These are phyloP conservation scores for Lytechinus pictus DNA, from an alignment of 35 echinoderm and acorn worm genomes.

Conservation along the genomic window DNA sequence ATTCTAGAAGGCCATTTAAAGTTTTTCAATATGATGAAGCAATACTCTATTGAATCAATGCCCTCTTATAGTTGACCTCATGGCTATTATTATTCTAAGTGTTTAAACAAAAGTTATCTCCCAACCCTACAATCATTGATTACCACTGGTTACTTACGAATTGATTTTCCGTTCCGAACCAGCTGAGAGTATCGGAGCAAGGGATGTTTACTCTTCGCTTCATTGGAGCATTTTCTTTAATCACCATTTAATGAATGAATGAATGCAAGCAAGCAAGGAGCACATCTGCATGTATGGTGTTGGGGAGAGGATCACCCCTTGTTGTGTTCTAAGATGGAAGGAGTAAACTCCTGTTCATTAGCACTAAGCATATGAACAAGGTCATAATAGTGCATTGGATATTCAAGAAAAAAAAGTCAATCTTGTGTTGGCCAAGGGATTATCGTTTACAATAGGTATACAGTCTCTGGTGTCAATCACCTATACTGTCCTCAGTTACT, in stretches of 20 bases:
- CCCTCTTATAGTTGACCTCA: not conserved
- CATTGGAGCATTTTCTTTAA: constrained; percentile 26
- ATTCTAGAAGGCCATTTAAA: too few species aligned
- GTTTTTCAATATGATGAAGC: not conserved
- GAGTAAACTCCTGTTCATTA: not conserved
- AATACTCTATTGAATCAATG: not conserved
- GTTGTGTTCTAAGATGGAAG: not conserved
- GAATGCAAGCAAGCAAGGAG: not conserved
- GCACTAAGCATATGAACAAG: not conserved
- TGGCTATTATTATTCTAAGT: not conserved
- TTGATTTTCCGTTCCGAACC: not conserved
- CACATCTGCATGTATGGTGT: not conserved
- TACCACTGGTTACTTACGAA: not conserved
- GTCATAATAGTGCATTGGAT: not conserved
- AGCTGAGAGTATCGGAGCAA: not conserved
- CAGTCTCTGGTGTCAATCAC: not conserved
- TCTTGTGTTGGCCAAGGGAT: not conserved
- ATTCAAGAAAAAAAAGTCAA: not conserved
- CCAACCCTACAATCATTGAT: not conserved
- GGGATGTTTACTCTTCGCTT: constrained; percentile 35
- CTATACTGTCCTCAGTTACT: not conserved
- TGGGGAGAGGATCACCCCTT: not conserved
- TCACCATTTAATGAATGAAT: not conserved
- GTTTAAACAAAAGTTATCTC: not conserved
- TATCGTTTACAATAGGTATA: not conserved